A percentile compares a stretch with the other conserved stretches of the same genome.
phyloP scores from a whole-genome alignment of 2,797 vertebrate species.

The Rhinella marina region DNA sequence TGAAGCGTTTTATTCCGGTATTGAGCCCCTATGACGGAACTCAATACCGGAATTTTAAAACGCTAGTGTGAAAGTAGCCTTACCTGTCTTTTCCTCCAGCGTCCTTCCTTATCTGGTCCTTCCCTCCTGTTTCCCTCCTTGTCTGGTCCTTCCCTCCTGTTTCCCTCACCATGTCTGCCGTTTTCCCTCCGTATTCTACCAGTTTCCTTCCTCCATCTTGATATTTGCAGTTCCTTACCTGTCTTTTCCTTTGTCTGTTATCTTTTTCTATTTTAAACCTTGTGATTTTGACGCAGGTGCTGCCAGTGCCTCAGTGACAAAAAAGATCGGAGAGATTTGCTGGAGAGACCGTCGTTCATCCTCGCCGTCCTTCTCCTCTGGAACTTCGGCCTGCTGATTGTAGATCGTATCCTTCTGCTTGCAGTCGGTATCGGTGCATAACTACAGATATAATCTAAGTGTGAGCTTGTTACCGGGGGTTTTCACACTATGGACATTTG shows the following conservation, averaged over 20 bases:
- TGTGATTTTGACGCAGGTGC: constrained; percentile 76
- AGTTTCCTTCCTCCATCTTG: neutral
- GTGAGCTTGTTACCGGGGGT: too few species aligned
- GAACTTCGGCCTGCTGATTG: constrained; percentile 93
- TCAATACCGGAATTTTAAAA: too few species aligned
- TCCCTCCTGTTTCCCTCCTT: too few species aligned
- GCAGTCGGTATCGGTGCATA: too few species aligned
- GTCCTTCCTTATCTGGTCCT: too few species aligned
- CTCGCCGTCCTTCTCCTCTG: constrained; percentile 87
- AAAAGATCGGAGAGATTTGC: constrained; percentile 77
- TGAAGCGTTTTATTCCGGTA: too few species aligned
- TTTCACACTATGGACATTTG: too few species aligned
- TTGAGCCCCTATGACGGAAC: too few species aligned
- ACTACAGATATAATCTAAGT: too few species aligned
- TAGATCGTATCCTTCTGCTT: constrained; percentile 91
- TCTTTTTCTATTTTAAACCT: neutral
- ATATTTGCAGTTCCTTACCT: neutral
- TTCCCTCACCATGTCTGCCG: neutral
- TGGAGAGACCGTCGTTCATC: constrained; percentile 83
- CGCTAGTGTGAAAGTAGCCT: too few species aligned
- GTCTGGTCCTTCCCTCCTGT: too few species aligned
- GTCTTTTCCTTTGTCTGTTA: neutral
- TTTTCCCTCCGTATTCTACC: neutral
- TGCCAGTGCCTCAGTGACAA: constrained; percentile 80
- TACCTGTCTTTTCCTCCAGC: neutral